phyloP scores from a whole-genome alignment of 2,797 vertebrate species.

The Morus bassanus region DNA sequence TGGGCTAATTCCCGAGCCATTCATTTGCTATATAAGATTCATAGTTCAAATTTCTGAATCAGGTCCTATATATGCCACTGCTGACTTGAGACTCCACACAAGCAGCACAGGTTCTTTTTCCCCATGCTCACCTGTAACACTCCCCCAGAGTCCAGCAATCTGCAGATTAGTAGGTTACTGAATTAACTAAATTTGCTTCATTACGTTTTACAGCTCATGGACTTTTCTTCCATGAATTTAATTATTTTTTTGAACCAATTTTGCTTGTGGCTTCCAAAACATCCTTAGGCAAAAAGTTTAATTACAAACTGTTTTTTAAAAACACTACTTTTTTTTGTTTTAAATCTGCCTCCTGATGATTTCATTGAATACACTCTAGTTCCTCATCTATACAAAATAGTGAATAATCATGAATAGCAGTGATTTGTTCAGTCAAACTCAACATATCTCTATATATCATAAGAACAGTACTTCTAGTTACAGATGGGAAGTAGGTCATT shows the following conservation, averaged over 20 bases:
- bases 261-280: background rate
- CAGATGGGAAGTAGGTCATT: background rate
- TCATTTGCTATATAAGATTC: background rate
- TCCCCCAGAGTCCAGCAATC: background rate
- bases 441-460: background rate
- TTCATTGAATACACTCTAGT: background rate
- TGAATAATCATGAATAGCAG: background rate
- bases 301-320: background rate
- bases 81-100: background rate
- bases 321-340: background rate
- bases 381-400: background rate
- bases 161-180: background rate
- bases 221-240: background rate
- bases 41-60: background rate
- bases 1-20: background rate
- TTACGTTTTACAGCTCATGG: background rate
- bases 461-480: background rate
- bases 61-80: background rate
- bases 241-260: background rate
- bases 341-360: background rate
- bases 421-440: background rate
- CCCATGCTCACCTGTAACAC: background rate
- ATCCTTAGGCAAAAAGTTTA: background rate
- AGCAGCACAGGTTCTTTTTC: background rate
- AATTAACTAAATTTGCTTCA: background rate